Evolutionary conservation across 2,888 invertebrate species (phyloP), one percentile per base, ranked within the genome.

Genomic region (Apantesis nais): DNA sequence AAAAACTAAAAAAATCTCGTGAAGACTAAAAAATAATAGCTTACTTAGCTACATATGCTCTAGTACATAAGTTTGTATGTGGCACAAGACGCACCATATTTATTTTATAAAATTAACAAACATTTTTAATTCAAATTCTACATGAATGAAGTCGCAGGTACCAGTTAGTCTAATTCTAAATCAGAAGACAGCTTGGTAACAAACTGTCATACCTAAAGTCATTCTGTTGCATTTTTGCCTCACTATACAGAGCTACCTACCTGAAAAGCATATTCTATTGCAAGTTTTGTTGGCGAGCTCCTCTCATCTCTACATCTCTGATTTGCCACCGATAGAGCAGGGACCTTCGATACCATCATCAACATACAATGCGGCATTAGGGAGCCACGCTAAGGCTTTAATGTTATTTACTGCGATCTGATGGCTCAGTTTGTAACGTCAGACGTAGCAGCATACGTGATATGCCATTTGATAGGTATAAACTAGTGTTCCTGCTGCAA

Each of bases 381-480:
- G 77, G 73, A 78, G 72, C 73, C 63, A 74, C 71, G 69, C 58
- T 63, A 60, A 41, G 25, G 12, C 25, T 37, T 58, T 76, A 76
- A 76, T 73, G 82, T 80, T 76, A 73, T 81, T 81, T 82, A 80
- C 71, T 68, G 70, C 68, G 29, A 80, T 80, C 82, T 73, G 80
- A 81, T 82, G 74, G 80, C 73, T 41, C 34, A 29, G 62, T 29
- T 66, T 62, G 68, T 74, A 75, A 74, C 66, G 75, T 64, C 22
- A 72, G 52, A 65, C 72, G 67, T 68, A 67, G 76, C 78, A 76
- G 71, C 74, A 82, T 72, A 72, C 80, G 76, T 76, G 76, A 73
- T 72, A 70, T 74, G 55, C 14, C 22, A 55, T 25, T 68, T 19
- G 82, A 80, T 80, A 80, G 66, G 76, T 60, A 64, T 70, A 66